A percentile compares a stretch with the other conserved stretches of the same genome.
phyloP scores from a whole-genome alignment of 2,113 vertebrate genomes.

The Campylomormyrus tamandua region DNA sequence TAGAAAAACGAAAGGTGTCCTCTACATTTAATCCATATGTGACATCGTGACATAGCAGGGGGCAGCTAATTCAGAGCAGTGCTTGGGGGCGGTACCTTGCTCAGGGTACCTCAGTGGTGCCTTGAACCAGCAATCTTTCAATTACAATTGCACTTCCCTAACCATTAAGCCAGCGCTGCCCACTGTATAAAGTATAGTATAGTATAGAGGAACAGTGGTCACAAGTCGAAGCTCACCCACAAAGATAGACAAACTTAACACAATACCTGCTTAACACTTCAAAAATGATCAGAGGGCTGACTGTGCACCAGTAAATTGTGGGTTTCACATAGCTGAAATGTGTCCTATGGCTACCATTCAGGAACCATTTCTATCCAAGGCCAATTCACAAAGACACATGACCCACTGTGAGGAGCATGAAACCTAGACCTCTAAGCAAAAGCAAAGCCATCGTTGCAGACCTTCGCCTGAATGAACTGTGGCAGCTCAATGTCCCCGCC shows the following conservation, averaged over 20 bases:
- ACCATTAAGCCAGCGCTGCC: no score
- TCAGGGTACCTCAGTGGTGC: no score
- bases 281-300: background rate
- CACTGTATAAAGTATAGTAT: no score
- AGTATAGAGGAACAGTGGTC: background rate
- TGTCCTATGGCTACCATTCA: background rate
- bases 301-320: background rate
- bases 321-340: background rate
- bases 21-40: no score
- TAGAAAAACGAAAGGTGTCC: background rate
- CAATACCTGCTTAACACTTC: background rate
- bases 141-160: no score
- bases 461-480: background rate
- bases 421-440: background rate
- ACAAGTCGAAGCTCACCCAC: background rate
- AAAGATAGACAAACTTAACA: background rate
- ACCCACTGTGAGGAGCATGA: background rate
- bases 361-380: background rate
- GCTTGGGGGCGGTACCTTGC: no score
- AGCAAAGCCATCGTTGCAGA: background rate
- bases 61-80: no score
- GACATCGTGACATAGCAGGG: no score
- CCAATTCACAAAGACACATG: background rate
- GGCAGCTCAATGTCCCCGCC: background rate
- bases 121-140: no score